Evolutionary conservation across 2,797 vertebrate species (phyloP).

Genomic region (Pseudochaenichthys georgianus): DNA sequence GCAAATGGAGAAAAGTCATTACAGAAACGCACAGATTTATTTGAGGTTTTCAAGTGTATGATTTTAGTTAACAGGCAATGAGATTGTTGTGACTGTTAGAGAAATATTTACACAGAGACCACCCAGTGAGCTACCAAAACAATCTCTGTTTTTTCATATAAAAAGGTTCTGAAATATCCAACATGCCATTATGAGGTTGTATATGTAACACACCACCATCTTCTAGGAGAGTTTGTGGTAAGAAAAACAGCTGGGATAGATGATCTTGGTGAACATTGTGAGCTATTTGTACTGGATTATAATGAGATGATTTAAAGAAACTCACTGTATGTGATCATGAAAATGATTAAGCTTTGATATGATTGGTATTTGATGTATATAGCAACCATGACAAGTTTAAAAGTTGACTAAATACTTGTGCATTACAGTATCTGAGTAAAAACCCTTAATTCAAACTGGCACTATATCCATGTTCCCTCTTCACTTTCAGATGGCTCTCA

Average conservation of each 20-base stretch:
- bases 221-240: conserved; percentile 22
- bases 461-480: background rate
- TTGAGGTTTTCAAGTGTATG: conserved; percentile 51
- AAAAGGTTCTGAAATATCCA: conserved; percentile 53
- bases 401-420: background rate
- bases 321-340: background rate
- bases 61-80: conserved; percentile 53
- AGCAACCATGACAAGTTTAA: background rate
- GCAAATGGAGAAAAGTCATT: conserved; percentile 42
- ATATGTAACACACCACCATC: conserved; percentile 19
- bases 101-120: conserved; percentile 74
- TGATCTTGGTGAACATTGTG: background rate
- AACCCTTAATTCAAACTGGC: background rate
- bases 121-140: conserved; percentile 68
- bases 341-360: background rate
- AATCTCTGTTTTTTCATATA: conserved; percentile 60
- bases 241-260: conserved; percentile 6
- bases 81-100: conserved; percentile 60
- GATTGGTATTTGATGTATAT: background rate
- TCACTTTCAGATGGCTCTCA: conserved; percentile 44
- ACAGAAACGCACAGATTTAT: conserved; percentile 39
- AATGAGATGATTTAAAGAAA: background rate
- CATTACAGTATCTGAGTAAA: background rate
- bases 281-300: conserved; percentile 5
- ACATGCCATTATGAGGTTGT: conserved; percentile 33